A percentile compares a stretch with the other conserved stretches of the same genome.
phyloP scores from a whole-genome alignment of 1,140 invertebrate species.

The Trissolcus basalis region DNA sequence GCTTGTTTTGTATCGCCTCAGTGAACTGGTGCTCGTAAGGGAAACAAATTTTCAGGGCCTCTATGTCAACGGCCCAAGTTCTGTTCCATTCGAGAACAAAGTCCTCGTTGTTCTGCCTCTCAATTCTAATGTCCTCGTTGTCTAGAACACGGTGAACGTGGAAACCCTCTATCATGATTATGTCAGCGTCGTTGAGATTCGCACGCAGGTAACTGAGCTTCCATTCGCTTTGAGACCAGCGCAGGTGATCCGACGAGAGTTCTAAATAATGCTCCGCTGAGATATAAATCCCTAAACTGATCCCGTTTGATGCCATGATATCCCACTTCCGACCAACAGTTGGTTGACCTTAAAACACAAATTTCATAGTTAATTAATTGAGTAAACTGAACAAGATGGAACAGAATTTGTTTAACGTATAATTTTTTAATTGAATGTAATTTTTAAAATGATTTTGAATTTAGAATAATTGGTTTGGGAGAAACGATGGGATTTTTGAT shows the following conservation, averaged over 20 bases:
- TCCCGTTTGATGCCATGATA: conserved; percentile 68
- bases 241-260: conserved; percentile 70
- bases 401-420: no score
- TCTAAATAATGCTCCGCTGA: conserved; percentile 71
- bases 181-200: conserved; percentile 84
- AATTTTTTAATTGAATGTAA: no score
- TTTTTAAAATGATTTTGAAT: no score
- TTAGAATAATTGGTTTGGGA: no score
- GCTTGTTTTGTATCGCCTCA: conserved; percentile 93
- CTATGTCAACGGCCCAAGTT: conserved; percentile 83
- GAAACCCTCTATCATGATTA: conserved; percentile 85
- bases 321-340: conserved; percentile 63
- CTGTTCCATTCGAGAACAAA: conserved; percentile 84
- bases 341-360: conserved; percentile 10
- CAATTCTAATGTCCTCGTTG: conserved; percentile 80
- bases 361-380: no score
- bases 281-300: conserved; percentile 70
- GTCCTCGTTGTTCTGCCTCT: conserved; percentile 84
- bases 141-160: conserved; percentile 78
- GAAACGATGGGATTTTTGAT: no score
- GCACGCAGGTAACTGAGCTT: conserved; percentile 67
- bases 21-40: conserved; percentile 96
- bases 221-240: conserved; percentile 72
- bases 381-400: no score
- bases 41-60: conserved; percentile 86